Base-by-base conservation (phyloP, 53 echinoderm and acorn worm genomes). In the Stichopus horrens region DNA sequence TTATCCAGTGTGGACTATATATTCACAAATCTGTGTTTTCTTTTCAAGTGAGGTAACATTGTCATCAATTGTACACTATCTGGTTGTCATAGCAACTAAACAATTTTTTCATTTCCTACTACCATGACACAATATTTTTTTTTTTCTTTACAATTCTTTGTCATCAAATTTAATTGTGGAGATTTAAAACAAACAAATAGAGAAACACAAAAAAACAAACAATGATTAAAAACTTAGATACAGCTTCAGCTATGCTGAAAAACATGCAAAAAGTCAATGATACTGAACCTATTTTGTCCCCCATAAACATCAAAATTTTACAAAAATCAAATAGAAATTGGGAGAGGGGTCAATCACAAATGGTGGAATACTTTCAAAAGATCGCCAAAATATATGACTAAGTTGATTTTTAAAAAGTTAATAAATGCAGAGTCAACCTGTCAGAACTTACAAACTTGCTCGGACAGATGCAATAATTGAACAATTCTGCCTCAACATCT, bases 11-110 rank as follows among this genome's bases (percentile, higher is more conserved):
- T 53, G 79, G 79, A 79, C 79, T 79, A 79, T 79, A 79, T 79
- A 79, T 79, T 79, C 79, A 79, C 79, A 79, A 79, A 79, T 79
- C 79, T 79, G 79, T 79, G 79, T 79, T 79, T 63, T 83, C 65
- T 83, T 83, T 58, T 83, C 23, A 60, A 83, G 84, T 83, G 84
- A 83, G 84, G 84, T 83, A 83, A 83, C 84, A 83, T 83, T 65
- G 84, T 83, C 84, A 83, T 60, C 79, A 83, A 83, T 83, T 83
- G 84, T 83, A 83, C 84, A 83, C 60, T 83, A 83, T 83, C 84
- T 65, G 59, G 23, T 83, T 83, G 79, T 79, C 13, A 55, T 79
- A 79, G 79, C 79, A 79, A 79, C 79, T 79, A 79, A 75, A 79
- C 53, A 53, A 79, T 52, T 79, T 37, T 79, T 55, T 79, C 79